phyloP scores from a whole-genome alignment of 1,140 invertebrate genomes.

The Rhagoletis zephyria region DNA sequence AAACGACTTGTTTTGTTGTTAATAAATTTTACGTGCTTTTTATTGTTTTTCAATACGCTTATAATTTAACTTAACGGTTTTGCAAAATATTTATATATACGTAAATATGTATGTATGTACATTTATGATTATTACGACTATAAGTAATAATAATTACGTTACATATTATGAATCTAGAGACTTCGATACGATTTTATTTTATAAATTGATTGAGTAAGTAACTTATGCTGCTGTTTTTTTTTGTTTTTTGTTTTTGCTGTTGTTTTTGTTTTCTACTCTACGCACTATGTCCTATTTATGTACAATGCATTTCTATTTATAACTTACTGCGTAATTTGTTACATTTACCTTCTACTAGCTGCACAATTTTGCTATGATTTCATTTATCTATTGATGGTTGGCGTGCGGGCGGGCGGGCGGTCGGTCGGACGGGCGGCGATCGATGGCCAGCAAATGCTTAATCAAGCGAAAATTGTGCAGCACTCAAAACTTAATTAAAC shows the following conservation, averaged over 20 bases:
- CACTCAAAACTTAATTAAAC: not conserved
- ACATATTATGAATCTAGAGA: not conserved
- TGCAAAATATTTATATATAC: no score
- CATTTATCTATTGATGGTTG: not conserved
- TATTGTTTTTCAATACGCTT: constrained; percentile 31
- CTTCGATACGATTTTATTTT: constrained; percentile 6
- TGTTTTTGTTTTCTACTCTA: not conserved
- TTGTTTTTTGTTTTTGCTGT: not conserved
- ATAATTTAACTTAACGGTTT: constrained; percentile 7
- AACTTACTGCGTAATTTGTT: constrained; percentile 9
- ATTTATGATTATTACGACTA: constrained; percentile 34
- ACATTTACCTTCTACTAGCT: not conserved
- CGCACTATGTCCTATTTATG: not conserved
- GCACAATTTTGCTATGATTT: not conserved
- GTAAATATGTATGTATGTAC: constrained; percentile 43
- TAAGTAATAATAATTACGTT: constrained; percentile 30
- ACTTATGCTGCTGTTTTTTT: constrained; percentile 1
- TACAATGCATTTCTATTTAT: constrained; percentile 7
- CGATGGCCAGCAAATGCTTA: not conserved
- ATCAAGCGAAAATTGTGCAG: constrained; percentile 11
- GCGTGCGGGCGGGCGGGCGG: not conserved
- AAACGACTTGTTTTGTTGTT: constrained; percentile 15
- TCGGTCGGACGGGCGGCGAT: no score
- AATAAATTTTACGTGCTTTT: constrained; percentile 43
- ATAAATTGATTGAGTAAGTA: constrained; percentile 6